These are phyloP conservation scores for Scopus umbretta DNA, from an alignment of 2,113 vertebrate genomes.

Conservation along the genomic window DNA sequence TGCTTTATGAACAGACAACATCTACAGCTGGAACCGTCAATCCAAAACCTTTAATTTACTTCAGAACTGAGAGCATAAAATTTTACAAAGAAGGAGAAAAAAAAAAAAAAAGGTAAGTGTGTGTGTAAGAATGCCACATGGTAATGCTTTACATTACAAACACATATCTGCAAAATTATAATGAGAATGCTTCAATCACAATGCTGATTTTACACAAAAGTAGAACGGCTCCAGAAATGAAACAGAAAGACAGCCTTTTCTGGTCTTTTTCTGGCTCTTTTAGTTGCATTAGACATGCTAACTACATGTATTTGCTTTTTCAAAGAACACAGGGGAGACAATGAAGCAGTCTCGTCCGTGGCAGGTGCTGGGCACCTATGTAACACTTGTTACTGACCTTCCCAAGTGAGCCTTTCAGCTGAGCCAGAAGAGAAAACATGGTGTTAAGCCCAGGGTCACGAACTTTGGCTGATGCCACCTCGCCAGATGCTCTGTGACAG, in stretches of 20 bases:
- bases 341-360: neutral
- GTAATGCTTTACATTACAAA: neutral
- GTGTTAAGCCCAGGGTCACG: neutral
- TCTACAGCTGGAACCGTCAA: neutral
- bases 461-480: neutral
- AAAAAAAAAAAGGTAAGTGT: too few relatives aligned
- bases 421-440: neutral
- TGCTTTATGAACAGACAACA: neutral
- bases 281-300: neutral
- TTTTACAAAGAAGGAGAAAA: neutral
- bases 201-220: neutral
- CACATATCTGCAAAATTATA: neutral
- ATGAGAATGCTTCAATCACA: neutral
- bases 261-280: neutral
- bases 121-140: neutral
- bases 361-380: neutral
- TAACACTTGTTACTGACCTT: neutral
- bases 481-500: rapidly evolving
- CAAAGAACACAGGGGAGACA: neutral
- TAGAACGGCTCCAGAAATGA: neutral
- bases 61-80: neutral
- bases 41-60: neutral
- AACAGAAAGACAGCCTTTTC: neutral
- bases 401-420: neutral
- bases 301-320: neutral